phyloP scores from a whole-genome alignment of 2,113 vertebrate genomes.

The Irena cyanogastra region DNA sequence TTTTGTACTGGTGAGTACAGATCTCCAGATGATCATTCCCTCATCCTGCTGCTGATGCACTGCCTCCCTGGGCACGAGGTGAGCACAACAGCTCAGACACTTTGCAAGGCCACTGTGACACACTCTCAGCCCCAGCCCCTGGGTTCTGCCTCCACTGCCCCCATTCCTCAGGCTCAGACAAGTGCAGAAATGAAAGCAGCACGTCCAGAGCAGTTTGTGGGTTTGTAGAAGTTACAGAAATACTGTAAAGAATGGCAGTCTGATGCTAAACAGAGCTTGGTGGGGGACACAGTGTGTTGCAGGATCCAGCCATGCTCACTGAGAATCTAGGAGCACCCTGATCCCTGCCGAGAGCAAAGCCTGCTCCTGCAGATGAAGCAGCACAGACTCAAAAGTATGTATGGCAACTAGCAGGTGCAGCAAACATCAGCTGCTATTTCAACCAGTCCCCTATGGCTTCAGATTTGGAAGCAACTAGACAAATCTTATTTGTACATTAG shows the following conservation, averaged over 20 bases:
- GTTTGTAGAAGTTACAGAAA: not conserved
- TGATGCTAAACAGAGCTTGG: not conserved
- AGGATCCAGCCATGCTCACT: not conserved
- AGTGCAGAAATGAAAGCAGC: not conserved
- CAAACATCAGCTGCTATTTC: constrained; percentile 24
- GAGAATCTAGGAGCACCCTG: not conserved
- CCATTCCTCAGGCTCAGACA: not conserved
- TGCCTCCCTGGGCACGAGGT: accelerated
- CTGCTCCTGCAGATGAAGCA: not conserved
- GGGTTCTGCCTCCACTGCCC: not conserved
- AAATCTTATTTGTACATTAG: not conserved
- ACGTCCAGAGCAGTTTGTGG: not conserved
- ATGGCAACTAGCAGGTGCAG: not conserved
- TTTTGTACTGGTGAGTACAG: not conserved
- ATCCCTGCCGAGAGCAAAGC: not conserved
- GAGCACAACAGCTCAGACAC: not conserved
- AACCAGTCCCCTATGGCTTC: not conserved
- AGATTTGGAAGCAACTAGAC: not conserved
- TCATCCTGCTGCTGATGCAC: not conserved
- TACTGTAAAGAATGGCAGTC: not conserved
- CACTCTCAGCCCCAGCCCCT: not conserved
- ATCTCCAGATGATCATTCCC: not conserved
- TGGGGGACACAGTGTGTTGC: not conserved
- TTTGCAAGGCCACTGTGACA: not conserved
- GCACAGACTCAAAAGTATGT: not conserved